These are phyloP conservation scores for Enteromius trimaculatus DNA, from an alignment of 2,797 vertebrate species.

Conservation along the genomic window DNA sequence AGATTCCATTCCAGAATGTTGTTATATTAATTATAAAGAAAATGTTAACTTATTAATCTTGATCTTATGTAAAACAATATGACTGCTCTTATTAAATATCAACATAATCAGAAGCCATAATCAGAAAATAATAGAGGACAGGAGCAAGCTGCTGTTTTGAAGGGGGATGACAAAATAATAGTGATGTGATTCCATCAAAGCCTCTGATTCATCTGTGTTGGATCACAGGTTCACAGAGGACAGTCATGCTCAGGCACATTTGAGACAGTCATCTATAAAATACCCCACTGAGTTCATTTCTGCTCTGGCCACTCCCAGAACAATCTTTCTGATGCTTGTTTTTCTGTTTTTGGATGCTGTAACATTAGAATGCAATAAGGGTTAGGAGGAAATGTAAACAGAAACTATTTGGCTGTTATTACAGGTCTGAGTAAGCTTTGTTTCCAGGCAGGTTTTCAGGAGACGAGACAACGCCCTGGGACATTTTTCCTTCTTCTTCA, in stretches of 20 bases:
- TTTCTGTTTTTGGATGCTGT: neutral
- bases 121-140: neutral
- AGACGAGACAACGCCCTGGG: constrained; percentile 62
- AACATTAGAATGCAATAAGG: constrained; percentile 7
- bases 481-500: constrained; percentile 49
- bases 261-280: neutral
- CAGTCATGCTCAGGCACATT: constrained; percentile 21
- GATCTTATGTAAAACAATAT: too few species aligned
- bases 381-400: constrained; percentile 13
- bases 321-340: neutral
- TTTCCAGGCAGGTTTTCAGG: constrained; percentile 66
- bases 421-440: constrained; percentile 44
- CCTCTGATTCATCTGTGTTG: neutral
- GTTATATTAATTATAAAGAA: neutral
- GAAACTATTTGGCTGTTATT: constrained; percentile 3
- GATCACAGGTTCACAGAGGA: constrained; percentile 3
- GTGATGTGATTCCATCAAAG: constrained; percentile 19
- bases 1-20: neutral
- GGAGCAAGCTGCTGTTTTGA: neutral
- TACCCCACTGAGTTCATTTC: neutral
- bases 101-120: neutral
- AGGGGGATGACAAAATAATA: neutral
- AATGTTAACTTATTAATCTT: neutral
- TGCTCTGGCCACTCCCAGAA: neutral
- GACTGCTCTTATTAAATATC: neutral